A percentile compares a stretch with the other conserved stretches of the same genome.
phyloP scores from a whole-genome alignment of 2,888 invertebrate species.

The Tetragonula carbonaria region DNA sequence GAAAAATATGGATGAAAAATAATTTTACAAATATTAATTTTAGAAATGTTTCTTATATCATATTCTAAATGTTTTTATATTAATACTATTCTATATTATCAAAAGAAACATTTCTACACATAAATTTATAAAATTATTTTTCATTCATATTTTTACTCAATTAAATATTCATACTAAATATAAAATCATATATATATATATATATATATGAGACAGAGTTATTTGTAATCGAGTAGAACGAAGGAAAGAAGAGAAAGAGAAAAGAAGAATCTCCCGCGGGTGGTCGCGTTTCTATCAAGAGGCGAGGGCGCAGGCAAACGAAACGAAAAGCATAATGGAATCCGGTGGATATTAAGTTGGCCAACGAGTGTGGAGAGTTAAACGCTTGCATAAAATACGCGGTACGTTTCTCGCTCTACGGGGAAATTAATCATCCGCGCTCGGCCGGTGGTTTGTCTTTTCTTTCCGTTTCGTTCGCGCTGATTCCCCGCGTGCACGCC shows the following conservation, averaged over 20 bases:
- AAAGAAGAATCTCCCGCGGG: slow-evolving; percentile 31
- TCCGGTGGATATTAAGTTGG: slow-evolving; percentile 75
- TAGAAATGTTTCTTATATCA: no score
- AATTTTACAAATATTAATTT: no score
- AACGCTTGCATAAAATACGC: slow-evolving; percentile 76
- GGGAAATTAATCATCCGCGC: slow-evolving; percentile 74
- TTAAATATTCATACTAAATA: no score
- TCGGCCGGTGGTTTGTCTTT: slow-evolving; percentile 65
- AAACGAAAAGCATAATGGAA: slow-evolving; percentile 72
- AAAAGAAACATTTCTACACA: no score
- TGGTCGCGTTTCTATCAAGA: slow-evolving; percentile 46
- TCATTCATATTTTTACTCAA: no score
- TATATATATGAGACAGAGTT: no score
- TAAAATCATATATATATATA: no score
- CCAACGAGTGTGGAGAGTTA: slow-evolving; percentile 67
- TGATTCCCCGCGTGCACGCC: slow-evolving; percentile 37
- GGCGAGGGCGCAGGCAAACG: slow-evolving; percentile 64
- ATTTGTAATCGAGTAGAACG: neutral
- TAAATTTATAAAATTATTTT: no score
- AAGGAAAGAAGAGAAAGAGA: neutral
- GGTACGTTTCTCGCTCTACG: slow-evolving; percentile 46
- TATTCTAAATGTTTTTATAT: no score
- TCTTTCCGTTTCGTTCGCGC: slow-evolving; percentile 53
- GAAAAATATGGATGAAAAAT: no score
- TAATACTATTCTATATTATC: no score